A percentile compares a stretch with the other conserved stretches of the same genome.
Evolutionary conservation across 2,797 vertebrate genomes (phyloP).

Genomic region (Spinus olivaceus): DNA sequence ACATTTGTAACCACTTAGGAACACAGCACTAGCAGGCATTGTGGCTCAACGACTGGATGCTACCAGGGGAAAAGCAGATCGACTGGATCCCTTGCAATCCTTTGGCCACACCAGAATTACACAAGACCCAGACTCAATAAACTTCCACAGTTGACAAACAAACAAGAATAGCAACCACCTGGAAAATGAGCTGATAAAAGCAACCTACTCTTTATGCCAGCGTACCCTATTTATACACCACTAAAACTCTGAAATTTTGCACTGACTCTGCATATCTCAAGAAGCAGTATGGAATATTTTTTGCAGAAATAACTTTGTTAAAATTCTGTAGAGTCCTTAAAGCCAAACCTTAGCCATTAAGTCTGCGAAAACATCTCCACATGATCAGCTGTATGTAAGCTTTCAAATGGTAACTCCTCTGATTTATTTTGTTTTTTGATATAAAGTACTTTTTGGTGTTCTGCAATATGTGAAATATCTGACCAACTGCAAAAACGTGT

Average conservation of each 20-base stretch:
- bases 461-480: not conserved
- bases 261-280: not conserved
- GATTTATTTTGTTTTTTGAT: not conserved
- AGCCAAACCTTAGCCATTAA: not conserved
- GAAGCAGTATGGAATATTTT: not conserved
- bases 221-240: not conserved
- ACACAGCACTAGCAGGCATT: not conserved
- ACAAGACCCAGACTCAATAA: not conserved
- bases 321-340: not conserved
- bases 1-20: not conserved
- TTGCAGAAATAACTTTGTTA: not conserved
- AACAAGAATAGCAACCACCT: not conserved
- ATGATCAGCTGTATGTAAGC: not conserved
- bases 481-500: not conserved
- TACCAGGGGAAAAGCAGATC: not conserved
- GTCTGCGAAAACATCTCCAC: not conserved
- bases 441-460: not conserved
- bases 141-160: not conserved
- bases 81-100: not conserved
- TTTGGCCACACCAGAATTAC: not conserved
- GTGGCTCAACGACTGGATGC: not conserved
- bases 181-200: not conserved
- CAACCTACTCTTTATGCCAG: not conserved
- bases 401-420: not conserved
- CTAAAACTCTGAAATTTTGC: not conserved